Evolutionary conservation across 2,113 vertebrate species (phyloP), one percentile per base, ranked within the genome.

Genomic region (Aspiorhynchus laticeps): DNA sequence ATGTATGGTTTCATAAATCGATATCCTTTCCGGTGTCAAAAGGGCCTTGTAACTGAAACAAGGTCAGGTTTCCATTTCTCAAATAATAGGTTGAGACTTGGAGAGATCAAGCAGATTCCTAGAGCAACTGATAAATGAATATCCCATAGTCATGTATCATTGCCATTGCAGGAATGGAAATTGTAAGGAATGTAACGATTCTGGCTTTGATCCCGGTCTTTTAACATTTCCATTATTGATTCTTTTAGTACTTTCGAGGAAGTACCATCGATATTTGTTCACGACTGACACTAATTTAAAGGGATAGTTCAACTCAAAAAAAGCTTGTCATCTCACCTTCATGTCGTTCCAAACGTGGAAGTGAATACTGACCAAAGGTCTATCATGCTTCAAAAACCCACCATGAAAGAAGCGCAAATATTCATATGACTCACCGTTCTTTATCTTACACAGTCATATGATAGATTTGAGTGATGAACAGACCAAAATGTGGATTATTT

Each of bases 1-100:
- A 90, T 91, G 85, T 79, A 87, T 65, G 85, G 33, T 65, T 43
- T 80, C 7, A 26, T 28, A 38, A 17, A 71, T 78, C 15, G 5
- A 51, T 83, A 43, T 28, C 2, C 48, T 63, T 67, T 43, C 63
- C 43, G 15, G 19, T 53, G 80, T 43, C 71, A 41, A 74, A 74
- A 74, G 24, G 38, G 1, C 38, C 36, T 74, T 41, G 71, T n/a
- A n/a, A 43, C 21, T 74, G 71, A 74, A 12, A 12, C 38, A 3
- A n/a, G 59, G 51, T 53, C 51, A 0, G 12, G 26, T 36, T 19
- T 71, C 28, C 17, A 36, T 71, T 36, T 36, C 31, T 36, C 31
- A 71, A 71, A 71, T 71, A 21, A 36, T 10, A 36, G 67, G 31
- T 69, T 69, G 19, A 36, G 65, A 19, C 31, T 7, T 6, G 0